phyloP scores from a whole-genome alignment of 1,140 invertebrate species.

The Heliconius himera region DNA sequence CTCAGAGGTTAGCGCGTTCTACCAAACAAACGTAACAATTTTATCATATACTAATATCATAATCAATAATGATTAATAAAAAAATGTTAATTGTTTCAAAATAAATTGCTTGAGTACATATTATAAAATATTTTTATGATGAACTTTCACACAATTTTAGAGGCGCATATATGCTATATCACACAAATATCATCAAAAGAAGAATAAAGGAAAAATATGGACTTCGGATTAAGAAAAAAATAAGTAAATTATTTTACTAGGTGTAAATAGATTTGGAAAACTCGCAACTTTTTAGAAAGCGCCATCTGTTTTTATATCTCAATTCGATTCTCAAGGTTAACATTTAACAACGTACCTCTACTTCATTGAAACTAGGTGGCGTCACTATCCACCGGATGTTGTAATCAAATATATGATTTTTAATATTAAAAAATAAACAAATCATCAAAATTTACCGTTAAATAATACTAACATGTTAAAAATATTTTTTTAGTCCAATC shows the following conservation, averaged over 20 bases:
- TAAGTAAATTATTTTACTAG: not conserved
- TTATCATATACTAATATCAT: too few relatives aligned
- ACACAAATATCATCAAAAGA: not conserved
- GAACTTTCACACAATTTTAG: not conserved
- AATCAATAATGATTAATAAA: too few relatives aligned
- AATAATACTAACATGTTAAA: not conserved
- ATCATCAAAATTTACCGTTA: not conserved
- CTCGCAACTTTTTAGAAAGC: not conserved
- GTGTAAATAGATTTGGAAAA: not conserved
- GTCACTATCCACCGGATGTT: conserved; percentile 50
- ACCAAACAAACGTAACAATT: too few relatives aligned
- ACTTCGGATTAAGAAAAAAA: not conserved
- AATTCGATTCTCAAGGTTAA: not conserved
- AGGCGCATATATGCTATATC: not conserved
- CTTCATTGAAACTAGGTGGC: conserved; percentile 38
- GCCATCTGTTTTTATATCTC: not conserved
- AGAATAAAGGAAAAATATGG: not conserved
- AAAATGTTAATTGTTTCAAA: too few relatives aligned
- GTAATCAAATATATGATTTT: conserved; percentile 28
- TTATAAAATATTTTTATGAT: not conserved
- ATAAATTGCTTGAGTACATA: not conserved
- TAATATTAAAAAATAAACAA: conserved; percentile 9
- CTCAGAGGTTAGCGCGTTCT: too few relatives aligned
- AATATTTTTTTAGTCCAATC: not conserved
- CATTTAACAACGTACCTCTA: not conserved